Conservation (phyloP, 1,140 invertebrate genomes). For the Papilio aristodemus region DNA sequence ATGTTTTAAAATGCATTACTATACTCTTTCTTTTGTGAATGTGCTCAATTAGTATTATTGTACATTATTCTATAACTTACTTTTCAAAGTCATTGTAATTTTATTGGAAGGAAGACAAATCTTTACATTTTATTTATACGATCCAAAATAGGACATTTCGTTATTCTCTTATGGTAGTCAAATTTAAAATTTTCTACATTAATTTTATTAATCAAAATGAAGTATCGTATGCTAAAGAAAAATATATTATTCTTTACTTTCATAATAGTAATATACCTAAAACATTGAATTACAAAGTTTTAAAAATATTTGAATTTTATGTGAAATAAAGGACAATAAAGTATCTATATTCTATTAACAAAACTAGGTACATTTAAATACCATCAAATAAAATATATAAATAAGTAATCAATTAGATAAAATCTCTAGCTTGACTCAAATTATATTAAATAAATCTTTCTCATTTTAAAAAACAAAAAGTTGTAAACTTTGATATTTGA, state of each 20-base stretch:
- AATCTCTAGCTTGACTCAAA: not conserved
- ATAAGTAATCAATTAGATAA: constrained; percentile 6
- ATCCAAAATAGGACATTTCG: no score
- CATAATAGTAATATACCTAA: not conserved
- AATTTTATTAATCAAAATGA: no score
- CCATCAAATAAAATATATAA: not conserved
- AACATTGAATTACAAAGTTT: not conserved
- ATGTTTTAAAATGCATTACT: not conserved
- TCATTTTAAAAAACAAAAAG: no score
- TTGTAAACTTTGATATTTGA: no score
- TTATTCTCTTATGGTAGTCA: no score
- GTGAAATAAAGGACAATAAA: not conserved
- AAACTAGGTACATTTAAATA: not conserved
- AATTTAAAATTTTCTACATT: no score
- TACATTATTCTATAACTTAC: no score
- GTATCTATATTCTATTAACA: not conserved
- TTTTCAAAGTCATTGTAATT: no score
- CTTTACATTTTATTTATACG: no score
- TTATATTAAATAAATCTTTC: not conserved
- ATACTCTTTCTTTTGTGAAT: not conserved
- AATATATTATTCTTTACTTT: not conserved
- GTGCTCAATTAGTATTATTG: not conserved
- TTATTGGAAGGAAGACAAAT: no score
- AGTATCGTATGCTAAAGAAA: no score
- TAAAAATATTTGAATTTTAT: not conserved